These are phyloP conservation scores for Chromoteleia sp. DNA, from an alignment of 2,888 invertebrate genomes.

Conservation along the genomic window DNA sequence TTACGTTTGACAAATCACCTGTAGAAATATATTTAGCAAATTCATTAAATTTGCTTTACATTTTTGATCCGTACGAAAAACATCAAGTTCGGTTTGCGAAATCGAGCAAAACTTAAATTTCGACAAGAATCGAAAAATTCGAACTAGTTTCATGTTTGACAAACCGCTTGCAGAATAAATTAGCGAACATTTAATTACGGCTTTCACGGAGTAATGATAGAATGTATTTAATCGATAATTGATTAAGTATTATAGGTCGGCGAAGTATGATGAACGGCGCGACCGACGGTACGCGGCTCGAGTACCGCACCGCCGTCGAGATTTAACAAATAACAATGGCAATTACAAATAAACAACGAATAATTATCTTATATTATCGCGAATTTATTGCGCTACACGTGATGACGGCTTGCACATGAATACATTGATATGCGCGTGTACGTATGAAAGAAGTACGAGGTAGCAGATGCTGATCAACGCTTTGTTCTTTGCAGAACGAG, in stretches of 20 bases:
- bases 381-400: conserved; percentile 66
- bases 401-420: conserved; percentile 68
- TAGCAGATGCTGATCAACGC: conserved; percentile 77
- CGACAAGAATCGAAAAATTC: too few species aligned
- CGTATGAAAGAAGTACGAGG: conserved; percentile 70
- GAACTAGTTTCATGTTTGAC: too few species aligned
- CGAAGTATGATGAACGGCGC: conserved; percentile 44
- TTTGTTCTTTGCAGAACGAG: conserved; percentile 74
- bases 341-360: conserved; percentile 69
- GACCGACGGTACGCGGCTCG: conserved; percentile 30
- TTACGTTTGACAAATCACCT: too few species aligned
- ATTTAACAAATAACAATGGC: conserved; percentile 63
- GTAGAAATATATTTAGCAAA: too few species aligned
- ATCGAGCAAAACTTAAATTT: too few species aligned
- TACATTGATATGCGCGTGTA: conserved; percentile 68
- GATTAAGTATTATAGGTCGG: conserved; percentile 50
- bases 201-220: conserved; percentile 32
- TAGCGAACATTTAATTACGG: conserved; percentile 30
- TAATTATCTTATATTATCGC: conserved; percentile 69
- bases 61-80: too few species aligned
- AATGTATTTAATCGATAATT: conserved; percentile 48
- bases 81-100: too few species aligned
- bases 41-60: too few species aligned
- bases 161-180: conserved; percentile 1
- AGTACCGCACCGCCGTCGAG: conserved; percentile 29